phyloP scores from a whole-genome alignment of 1,140 invertebrate genomes.

The Drosophila sp. region DNA sequence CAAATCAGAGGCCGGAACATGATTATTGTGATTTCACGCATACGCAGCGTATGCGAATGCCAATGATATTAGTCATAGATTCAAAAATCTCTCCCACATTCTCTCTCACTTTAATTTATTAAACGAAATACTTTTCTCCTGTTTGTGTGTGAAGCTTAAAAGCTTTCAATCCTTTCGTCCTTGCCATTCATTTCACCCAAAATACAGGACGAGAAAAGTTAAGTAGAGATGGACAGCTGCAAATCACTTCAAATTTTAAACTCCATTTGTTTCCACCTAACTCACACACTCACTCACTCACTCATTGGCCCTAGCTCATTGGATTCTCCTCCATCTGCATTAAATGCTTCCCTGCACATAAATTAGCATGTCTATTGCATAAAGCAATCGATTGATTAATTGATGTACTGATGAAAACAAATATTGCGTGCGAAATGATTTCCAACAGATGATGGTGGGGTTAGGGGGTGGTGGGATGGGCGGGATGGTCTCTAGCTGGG shows the following conservation, averaged over 20 bases:
- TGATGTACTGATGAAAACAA: constrained; percentile 16
- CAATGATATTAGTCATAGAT: neutral
- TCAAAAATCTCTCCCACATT: neutral
- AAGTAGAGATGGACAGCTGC: neutral
- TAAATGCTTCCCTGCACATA: constrained; percentile 18
- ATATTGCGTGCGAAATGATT: constrained; percentile 8
- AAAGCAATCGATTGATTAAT: constrained; percentile 28
- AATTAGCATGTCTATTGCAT: constrained; percentile 30
- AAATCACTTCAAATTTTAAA: constrained; percentile 17
- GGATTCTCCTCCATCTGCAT: constrained; percentile 1
- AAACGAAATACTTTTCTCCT: constrained; percentile 5
- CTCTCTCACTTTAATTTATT: constrained; percentile 3
- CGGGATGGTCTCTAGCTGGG: neutral
- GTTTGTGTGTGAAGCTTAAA: neutral
- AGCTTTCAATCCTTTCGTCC: constrained; percentile 2
- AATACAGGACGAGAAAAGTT: neutral
- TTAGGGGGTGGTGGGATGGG: no score
- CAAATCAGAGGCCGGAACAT: neutral
- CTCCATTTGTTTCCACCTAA: constrained; percentile 30
- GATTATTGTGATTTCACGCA: constrained; percentile 19
- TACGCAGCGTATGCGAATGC: constrained; percentile 24
- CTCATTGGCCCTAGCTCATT: constrained; percentile 22
- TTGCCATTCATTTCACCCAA: constrained; percentile 34
- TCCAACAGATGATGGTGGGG: neutral
- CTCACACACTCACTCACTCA: no score